These are phyloP conservation scores for Mohoua ochrocephala DNA, from an alignment of 2,113 vertebrate species.

Conservation along the genomic window DNA sequence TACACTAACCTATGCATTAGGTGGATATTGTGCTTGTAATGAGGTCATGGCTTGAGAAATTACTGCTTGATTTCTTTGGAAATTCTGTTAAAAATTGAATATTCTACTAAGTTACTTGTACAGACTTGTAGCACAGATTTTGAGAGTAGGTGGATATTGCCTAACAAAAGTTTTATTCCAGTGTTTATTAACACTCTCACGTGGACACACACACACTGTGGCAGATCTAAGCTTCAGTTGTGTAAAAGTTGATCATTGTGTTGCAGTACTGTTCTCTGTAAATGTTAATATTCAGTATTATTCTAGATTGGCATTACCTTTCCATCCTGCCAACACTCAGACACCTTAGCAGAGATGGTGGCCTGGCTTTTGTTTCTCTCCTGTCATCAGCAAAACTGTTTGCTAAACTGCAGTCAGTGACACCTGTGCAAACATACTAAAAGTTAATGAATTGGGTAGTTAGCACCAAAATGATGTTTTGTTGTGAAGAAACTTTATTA, in stretches of 20 bases:
- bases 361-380: background rate
- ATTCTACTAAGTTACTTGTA: background rate
- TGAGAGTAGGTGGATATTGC: background rate
- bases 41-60: background rate
- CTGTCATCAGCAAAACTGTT: background rate
- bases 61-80: background rate
- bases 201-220: no score
- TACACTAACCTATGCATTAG: background rate
- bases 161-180: background rate
- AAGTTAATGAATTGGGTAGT: slow-evolving; percentile 11
- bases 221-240: background rate
- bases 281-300: background rate
- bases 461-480: background rate
- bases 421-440: slow-evolving; percentile 39
- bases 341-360: background rate
- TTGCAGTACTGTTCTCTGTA: background rate
- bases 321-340: background rate
- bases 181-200: background rate
- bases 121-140: background rate
- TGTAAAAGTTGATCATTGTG: background rate
- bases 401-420: background rate
- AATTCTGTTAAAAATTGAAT: background rate
- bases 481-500: background rate
- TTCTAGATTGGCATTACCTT: background rate
- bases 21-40: background rate